Evolutionary conservation across 2,888 invertebrate genomes (phyloP).

Genomic region (Erebia palarica): DNA sequence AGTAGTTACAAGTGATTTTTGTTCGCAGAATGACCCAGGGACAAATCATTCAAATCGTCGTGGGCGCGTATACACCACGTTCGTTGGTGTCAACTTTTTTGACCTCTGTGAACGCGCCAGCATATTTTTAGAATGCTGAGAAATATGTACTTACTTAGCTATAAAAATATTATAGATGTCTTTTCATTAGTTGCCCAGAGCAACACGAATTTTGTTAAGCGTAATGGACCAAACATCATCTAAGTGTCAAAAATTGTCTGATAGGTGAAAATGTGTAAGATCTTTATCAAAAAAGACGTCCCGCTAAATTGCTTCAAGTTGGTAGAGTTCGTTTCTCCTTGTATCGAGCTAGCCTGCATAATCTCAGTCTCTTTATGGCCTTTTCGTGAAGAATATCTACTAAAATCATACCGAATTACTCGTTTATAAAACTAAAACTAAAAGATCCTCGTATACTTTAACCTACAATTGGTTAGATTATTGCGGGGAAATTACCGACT

Average conservation of each 20-base stretch:
- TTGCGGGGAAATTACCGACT: background rate
- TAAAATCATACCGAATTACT: too few relatives aligned
- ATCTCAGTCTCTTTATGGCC: too few relatives aligned
- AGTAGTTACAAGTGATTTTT: background rate
- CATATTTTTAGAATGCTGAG: constrained; percentile 19
- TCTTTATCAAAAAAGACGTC: too few relatives aligned
- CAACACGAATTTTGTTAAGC: background rate
- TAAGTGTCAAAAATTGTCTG: too few relatives aligned
- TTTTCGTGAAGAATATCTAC: too few relatives aligned
- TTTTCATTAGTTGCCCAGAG: background rate
- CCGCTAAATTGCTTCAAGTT: too few relatives aligned
- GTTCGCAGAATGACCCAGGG: constrained; percentile 1
- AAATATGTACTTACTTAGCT: background rate
- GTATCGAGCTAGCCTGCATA: too few relatives aligned
- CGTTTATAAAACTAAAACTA: too few relatives aligned
- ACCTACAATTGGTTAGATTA: background rate
- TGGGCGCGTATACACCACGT: constrained; percentile 26
- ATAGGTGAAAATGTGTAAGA: too few relatives aligned
- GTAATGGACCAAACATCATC: background rate
- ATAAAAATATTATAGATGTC: background rate
- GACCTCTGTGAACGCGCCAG: constrained; percentile 21
- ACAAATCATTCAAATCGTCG: constrained; percentile 5
- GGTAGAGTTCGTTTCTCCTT: too few relatives aligned
- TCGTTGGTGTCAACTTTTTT: constrained; percentile 27
- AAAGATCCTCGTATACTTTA: background rate